Conservation (phyloP, 2,113 vertebrate species). For the Bufo gargarizans region DNA sequence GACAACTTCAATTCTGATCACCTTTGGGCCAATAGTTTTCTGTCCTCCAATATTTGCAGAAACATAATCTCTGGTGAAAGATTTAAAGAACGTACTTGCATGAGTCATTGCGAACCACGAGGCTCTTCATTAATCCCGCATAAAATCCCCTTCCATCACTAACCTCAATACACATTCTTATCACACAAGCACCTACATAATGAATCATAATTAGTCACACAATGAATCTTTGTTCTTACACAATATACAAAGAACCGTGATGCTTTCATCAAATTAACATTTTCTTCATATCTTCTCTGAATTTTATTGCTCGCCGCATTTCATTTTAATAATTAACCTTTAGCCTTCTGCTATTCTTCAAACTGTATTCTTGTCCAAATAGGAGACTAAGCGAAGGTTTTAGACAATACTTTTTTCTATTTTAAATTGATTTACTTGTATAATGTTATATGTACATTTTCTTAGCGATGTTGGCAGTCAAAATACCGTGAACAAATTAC, state of each 20-base stretch:
- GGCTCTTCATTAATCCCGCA: neutral
- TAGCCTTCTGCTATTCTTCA: neutral
- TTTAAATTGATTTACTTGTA: neutral
- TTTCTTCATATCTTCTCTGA: neutral
- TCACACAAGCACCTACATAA: slow-evolving; percentile 39
- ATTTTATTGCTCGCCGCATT: neutral
- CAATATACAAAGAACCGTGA: neutral
- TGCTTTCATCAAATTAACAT: slow-evolving; percentile 6
- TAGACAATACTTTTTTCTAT: neutral
- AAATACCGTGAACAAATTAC: neutral
- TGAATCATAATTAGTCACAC: slow-evolving; percentile 37
- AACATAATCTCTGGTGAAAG: neutral
- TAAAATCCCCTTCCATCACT: neutral
- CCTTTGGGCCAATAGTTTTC: neutral
- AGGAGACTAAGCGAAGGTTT: neutral
- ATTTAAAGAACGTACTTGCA: neutral
- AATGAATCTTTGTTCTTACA: slow-evolving; percentile 30
- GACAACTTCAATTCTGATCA: neutral
- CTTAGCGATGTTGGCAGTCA: neutral
- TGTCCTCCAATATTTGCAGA: neutral
- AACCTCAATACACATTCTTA: slow-evolving; percentile 6
- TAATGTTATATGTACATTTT: neutral
- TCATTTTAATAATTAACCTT: slow-evolving; percentile 4
- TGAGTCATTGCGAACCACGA: neutral
- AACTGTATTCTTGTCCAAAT: neutral